A percentile compares a stretch with the other conserved stretches of the same genome.
These are phyloP conservation scores for Torymus aiolomorphi DNA, from an alignment of 2,888 invertebrate species.

Conservation along the genomic window DNA sequence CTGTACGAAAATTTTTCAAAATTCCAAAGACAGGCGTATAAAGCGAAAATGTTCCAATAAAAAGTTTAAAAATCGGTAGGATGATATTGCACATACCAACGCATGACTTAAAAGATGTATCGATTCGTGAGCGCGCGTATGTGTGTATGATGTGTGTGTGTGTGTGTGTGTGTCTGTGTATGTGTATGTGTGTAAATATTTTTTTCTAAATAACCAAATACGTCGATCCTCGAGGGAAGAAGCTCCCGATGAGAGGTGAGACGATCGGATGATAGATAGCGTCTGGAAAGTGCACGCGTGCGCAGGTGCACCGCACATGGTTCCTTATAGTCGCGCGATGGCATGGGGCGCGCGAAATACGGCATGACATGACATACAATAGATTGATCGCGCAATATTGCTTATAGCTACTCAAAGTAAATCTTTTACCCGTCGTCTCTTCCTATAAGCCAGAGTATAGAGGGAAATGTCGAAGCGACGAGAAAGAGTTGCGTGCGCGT, in stretches of 20 bases:
- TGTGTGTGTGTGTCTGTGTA: too few species aligned
- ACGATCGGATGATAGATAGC: slow-evolving; percentile 52
- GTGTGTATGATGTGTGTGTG: too few species aligned
- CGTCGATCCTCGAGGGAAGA: slow-evolving; percentile 32
- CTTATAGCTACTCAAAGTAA: slow-evolving; percentile 42
- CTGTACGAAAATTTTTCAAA: slow-evolving; percentile 26
- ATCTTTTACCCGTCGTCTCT: slow-evolving; percentile 12
- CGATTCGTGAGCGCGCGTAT: slow-evolving; percentile 2
- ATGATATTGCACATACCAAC: neutral
- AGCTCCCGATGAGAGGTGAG: neutral
- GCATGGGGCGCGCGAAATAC: slow-evolving; percentile 2
- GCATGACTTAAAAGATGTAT: slow-evolving; percentile 30
- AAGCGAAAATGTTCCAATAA: neutral
- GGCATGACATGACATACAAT: slow-evolving; percentile 35
- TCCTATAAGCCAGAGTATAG: neutral
- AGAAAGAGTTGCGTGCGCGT: neutral
- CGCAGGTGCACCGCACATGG: neutral
- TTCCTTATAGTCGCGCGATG: neutral
- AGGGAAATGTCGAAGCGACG: neutral
- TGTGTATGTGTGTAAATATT: too few species aligned
- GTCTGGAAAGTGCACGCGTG: slow-evolving; percentile 21
- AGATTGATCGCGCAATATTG: slow-evolving; percentile 52
- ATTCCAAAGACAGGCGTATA: neutral
- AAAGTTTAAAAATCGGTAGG: neutral
- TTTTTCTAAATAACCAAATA: slow-evolving; percentile 39